Evolutionary conservation across 2,113 vertebrate species (phyloP), one percentile per base, ranked within the genome.

Genomic region (Hepsetus odoe): DNA sequence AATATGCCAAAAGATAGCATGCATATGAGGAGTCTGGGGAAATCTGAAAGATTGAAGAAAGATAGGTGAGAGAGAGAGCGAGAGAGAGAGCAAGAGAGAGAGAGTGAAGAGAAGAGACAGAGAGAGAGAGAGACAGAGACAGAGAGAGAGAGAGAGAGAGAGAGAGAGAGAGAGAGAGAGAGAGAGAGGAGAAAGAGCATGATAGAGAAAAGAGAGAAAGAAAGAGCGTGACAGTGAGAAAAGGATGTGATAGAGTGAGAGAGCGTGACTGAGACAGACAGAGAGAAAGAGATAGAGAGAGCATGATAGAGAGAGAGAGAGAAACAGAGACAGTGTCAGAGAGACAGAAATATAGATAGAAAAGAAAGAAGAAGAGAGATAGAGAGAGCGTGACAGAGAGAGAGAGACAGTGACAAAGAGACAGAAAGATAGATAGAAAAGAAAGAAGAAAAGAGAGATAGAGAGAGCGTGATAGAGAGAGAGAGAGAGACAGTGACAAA

Each of bases 121-220:
- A n/a, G 35, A 32, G 71, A 62, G 70, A 75, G 32, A 22, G 18
- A 22, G 38, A 28, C 28, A 38, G 42, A 2, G 46, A 42, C 46
- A 9, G 68, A 18, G n/a, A n/a, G n/a, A n/a, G n/a, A n/a, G n/a
- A n/a, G n/a, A n/a, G n/a, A n/a, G n/a, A n/a, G n/a, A n/a, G n/a
- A n/a, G n/a, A n/a, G 26, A 46, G 22, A 12, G 70, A n/a, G 26
- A 44, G 16, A 22, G 42, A 26, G 28, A 42, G 32, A 7, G 51
- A 64, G 22, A 49, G 28, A 55, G 58, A 56, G 33, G 49, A 76
- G 66, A 62, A 76, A 76, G 10, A 28, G 59, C 77, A n/a, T n/a
- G n/a, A n/a, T n/a, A n/a, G n/a, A n/a, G n/a, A n/a, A n/a, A n/a
- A n/a, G 26, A 46, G 22, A 12, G 70, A n/a, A n/a, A 44, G 16